A percentile compares a stretch with the other conserved stretches of the same genome.
These are phyloP conservation scores for Falco concolor DNA, from an alignment of 2,797 vertebrate species.

Conservation along the genomic window DNA sequence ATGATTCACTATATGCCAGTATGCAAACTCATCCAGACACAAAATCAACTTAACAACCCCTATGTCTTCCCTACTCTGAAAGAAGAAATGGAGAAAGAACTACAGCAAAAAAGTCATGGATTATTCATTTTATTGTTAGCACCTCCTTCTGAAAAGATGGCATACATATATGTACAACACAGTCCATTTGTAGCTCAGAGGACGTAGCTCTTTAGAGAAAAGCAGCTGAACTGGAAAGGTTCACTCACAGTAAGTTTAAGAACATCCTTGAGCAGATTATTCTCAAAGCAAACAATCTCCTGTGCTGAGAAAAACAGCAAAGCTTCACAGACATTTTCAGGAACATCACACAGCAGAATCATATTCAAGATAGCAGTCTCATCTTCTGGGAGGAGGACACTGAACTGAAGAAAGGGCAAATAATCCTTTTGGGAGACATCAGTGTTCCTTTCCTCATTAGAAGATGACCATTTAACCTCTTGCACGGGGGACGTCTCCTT, in stretches of 20 bases:
- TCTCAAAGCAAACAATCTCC: not conserved
- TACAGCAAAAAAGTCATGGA: not conserved
- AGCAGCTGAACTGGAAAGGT: not conserved
- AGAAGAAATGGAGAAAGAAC: not conserved
- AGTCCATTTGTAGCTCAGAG: not conserved
- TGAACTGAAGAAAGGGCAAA: not conserved
- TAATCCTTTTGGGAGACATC: not conserved
- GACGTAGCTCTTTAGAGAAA: not conserved
- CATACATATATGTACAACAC: not conserved
- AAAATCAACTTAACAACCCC: not conserved
- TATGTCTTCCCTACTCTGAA: not conserved
- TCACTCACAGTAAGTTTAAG: not conserved
- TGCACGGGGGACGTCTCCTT: not conserved
- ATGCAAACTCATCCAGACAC: not conserved
- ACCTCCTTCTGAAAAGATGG: not conserved
- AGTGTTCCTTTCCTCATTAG: not conserved
- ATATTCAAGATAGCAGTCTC: not conserved
- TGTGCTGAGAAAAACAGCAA: not conserved
- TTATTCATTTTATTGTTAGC: not conserved
- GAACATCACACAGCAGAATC: not conserved
- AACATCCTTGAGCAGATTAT: not conserved
- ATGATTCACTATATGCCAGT: not conserved
- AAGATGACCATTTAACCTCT: not conserved
- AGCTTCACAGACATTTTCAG: not conserved
- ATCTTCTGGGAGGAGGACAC: not conserved